phyloP scores from a whole-genome alignment of 2,113 vertebrate species.

The Planiliza haematocheilus region DNA sequence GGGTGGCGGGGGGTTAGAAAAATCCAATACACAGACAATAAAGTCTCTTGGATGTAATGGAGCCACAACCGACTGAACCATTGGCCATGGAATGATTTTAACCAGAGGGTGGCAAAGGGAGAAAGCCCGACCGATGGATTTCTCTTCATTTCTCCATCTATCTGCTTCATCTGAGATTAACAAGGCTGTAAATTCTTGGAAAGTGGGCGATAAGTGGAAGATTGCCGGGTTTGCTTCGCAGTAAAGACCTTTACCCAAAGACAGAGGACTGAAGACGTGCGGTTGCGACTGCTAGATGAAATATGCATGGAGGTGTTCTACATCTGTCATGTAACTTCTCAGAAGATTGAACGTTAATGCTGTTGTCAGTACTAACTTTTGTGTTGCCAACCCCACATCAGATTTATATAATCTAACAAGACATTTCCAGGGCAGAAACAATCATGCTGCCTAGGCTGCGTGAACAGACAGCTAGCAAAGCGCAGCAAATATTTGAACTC shows the following conservation, averaged over 20 bases:
- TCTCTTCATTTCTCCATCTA: conserved; percentile 56
- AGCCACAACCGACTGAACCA: conserved; percentile 52
- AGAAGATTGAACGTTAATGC: not conserved
- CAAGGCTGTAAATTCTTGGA: conserved; percentile 58
- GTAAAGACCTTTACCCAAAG: not conserved
- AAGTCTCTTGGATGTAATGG: conserved; percentile 68
- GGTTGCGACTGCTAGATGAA: conserved; percentile 2
- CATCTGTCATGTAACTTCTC: not conserved
- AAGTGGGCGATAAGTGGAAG: conserved; percentile 61
- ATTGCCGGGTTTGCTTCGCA: conserved; percentile 17
- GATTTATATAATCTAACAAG: no score
- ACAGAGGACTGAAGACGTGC: conserved; percentile 1
- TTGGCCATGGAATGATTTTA: conserved; percentile 38
- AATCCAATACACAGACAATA: conserved; percentile 42
- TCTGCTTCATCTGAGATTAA: conserved; percentile 60
- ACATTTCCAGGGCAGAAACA: not conserved
- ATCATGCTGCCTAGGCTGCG: no score
- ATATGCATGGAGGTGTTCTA: not conserved
- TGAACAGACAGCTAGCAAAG: no score
- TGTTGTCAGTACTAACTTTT: not conserved
- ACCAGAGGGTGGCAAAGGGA: conserved; percentile 12
- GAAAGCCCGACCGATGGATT: conserved; percentile 18
- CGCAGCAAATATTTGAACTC: no score
- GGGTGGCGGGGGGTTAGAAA: conserved; percentile 39
- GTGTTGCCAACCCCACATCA: no score